Conservation (phyloP, 2,113 vertebrate genomes). For the Zingel zingel region DNA sequence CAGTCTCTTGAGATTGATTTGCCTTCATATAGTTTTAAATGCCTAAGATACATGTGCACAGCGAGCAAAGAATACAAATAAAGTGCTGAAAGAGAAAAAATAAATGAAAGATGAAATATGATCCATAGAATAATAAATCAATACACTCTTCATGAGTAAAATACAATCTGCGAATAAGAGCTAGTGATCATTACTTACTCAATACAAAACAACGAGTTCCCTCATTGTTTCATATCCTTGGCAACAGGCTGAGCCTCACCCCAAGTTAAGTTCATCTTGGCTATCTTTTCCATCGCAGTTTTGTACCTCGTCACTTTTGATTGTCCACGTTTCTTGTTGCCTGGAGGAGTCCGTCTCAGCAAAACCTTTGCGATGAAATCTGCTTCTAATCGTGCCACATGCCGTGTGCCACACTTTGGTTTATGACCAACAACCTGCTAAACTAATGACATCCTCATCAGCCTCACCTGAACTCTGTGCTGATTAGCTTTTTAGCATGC, state of each 20-base stretch:
- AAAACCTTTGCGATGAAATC: not conserved
- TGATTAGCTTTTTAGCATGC: not conserved
- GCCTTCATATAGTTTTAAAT: not conserved
- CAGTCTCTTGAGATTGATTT: not conserved
- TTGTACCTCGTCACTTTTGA: not conserved
- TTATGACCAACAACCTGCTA: not conserved
- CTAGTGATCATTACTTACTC: not conserved
- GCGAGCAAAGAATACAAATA: not conserved
- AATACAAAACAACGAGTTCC: conserved; percentile 8
- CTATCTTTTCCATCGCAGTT: not conserved
- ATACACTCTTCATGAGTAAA: not conserved
- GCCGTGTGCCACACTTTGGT: not conserved
- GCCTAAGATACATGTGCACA: not conserved
- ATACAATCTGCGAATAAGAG: not conserved
- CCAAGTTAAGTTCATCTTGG: not conserved
- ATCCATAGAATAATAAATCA: not conserved
- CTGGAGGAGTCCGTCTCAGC: not conserved
- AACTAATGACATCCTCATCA: not conserved
- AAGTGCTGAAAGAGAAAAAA: not conserved
- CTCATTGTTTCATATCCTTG: not conserved
- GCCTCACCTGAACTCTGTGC: not conserved
- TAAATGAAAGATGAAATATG: no score
- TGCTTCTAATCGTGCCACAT: not conserved
- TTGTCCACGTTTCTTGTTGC: not conserved
- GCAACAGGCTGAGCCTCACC: conserved; percentile 1